Conservation (phyloP, 2,113 vertebrate species). For the Nesogale talazaci region DNA sequence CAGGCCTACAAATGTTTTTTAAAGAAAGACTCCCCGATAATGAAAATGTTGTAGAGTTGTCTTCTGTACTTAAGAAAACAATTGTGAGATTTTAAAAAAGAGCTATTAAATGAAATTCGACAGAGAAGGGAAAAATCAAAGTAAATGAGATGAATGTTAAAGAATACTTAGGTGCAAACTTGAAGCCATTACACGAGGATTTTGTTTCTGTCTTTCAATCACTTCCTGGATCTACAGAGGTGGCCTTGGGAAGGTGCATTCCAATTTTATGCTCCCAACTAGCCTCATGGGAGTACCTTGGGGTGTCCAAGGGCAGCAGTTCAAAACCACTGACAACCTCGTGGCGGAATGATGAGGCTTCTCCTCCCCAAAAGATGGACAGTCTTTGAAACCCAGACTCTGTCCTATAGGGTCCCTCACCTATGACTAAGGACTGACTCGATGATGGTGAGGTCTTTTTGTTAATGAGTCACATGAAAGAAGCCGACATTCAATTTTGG, state of each 20-base stretch:
- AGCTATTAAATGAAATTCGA: slow-evolving; percentile 3
- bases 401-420: not conserved
- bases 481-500: not conserved
- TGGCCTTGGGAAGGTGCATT: not conserved
- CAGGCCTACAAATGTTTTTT: not conserved
- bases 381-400: too few species aligned
- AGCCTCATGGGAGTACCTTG: not conserved
- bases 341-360: too few species aligned
- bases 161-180: not conserved
- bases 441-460: not conserved
- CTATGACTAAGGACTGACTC: not conserved
- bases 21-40: slow-evolving; percentile 13
- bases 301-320: too few species aligned
- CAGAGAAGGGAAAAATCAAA: not conserved
- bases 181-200: not conserved
- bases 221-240: not conserved
- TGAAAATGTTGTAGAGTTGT: not conserved
- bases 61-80: not conserved
- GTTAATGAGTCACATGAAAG: not conserved
- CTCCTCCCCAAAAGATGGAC: too few species aligned
- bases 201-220: not conserved
- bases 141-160: not conserved
- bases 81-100: not conserved
- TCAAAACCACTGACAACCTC: too few species aligned
- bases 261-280: not conserved